These are phyloP conservation scores for Cecropterus lyciades DNA, from an alignment of 1,140 invertebrate genomes.

Conservation along the genomic window DNA sequence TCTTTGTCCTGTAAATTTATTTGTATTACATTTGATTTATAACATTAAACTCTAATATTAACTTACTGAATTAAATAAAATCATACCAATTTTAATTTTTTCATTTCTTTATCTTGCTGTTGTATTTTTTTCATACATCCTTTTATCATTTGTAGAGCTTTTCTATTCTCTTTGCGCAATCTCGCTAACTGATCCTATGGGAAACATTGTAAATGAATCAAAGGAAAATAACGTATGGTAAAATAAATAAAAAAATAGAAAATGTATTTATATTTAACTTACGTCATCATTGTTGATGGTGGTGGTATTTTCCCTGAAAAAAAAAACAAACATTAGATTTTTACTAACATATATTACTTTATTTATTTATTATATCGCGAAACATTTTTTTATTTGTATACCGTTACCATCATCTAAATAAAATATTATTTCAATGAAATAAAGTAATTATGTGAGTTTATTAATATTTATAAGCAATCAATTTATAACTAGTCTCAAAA, in stretches of 20 bases:
- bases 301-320: conserved; percentile 65
- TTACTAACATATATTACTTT: too few relatives aligned
- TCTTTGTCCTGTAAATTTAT: conserved; percentile 62
- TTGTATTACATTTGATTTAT: too few relatives aligned
- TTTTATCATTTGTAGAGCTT: conserved; percentile 86
- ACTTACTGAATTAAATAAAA: too few relatives aligned
- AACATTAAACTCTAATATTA: too few relatives aligned
- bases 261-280: not conserved
- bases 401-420: too few relatives aligned
- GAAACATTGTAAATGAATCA: conserved; percentile 6
- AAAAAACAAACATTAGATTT: conserved; percentile 29
- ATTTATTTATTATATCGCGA: too few relatives aligned
- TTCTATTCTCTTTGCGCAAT: conserved; percentile 85
- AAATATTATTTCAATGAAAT: too few relatives aligned
- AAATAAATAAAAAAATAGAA: not conserved
- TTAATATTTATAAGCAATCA: too few relatives aligned
- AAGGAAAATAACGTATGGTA: not conserved
- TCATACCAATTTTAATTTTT: conserved; percentile 76
- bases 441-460: too few relatives aligned
- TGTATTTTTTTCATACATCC: conserved; percentile 76
- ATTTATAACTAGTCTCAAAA: too few relatives aligned
- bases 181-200: conserved; percentile 79
- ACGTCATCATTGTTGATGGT: conserved; percentile 64
- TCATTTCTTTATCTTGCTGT: conserved; percentile 76
- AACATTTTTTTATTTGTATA: too few relatives aligned